Percentiles rank a stretch among this genome's conserved stretches.
phyloP scores from a whole-genome alignment of 1,140 invertebrate genomes.

The Popillia japonica region DNA sequence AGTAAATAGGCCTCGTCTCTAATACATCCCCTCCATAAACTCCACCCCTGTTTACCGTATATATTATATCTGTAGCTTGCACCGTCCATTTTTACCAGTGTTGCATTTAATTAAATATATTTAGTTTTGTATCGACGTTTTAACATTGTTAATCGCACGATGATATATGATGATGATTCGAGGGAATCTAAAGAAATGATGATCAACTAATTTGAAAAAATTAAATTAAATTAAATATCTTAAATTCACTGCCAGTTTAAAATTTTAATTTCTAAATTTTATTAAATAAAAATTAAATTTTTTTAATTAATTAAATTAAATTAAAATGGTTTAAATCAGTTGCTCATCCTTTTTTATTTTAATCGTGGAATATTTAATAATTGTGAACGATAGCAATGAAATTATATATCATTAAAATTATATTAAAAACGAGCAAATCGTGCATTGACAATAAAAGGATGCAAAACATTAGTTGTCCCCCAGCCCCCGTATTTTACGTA shows the following conservation, averaged over 20 bases:
- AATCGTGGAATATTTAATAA: not conserved
- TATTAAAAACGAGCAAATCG: conserved; percentile 16
- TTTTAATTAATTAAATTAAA: no score
- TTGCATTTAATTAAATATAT: conserved; percentile 26
- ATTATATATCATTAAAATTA: conserved; percentile 11
- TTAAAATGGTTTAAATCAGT: conserved; percentile 3
- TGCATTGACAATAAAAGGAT: conserved; percentile 31
- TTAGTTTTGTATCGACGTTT: conserved; percentile 17
- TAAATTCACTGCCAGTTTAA: conserved; percentile 12
- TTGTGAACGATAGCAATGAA: not conserved
- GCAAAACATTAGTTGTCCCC: conserved; percentile 18
- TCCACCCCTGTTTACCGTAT: conserved; percentile 34
- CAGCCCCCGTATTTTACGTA: not conserved
- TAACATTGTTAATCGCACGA: conserved; percentile 28
- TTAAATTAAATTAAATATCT: not conserved
- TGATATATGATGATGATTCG: not conserved
- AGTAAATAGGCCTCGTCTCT: conserved; percentile 15
- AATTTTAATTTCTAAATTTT: not conserved
- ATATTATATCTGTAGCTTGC: conserved; percentile 29
- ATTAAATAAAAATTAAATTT: no score
- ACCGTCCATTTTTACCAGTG: conserved; percentile 35
- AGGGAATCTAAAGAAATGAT: conserved; percentile 20
- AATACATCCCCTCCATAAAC: conserved; percentile 27
- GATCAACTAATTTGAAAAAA: no score
- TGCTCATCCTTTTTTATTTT: not conserved